Base-by-base conservation (phyloP, 2,113 vertebrate genomes). In the Pomatorhinus ruficollis region DNA sequence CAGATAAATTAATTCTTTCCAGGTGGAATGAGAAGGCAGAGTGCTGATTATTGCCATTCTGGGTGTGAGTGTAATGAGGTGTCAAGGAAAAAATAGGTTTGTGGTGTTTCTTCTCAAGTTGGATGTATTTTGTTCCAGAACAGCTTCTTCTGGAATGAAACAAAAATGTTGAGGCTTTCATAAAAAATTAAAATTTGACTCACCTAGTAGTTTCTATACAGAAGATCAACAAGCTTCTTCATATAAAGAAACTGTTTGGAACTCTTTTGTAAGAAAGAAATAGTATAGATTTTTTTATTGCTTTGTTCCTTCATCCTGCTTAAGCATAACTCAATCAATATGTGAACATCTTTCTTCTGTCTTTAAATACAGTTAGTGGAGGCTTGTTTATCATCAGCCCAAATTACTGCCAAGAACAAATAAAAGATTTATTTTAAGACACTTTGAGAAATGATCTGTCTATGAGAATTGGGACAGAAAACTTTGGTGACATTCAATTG, bases 41-140 rank as follows among this genome's bases (percentile, higher is more conserved):
- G 37, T 93, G 83, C 64, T 89, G 60, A 66, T 83, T 65, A 60
- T 83, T 96, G 83, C 59, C 72, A 80, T 95, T 95, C 61, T 82
- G 52, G 64, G 45, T 78, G 25, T 74, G 75, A 88, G 39, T 76
- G 77, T 90, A 97, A 91, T 93, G 78, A 95, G 37, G 50, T 83
- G 79, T 69, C 37, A 94, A 92, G 61, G 40, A 76, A 91, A 96
- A 87, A 94, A 83, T 83, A 85, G 70, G 82, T 96, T 96, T 97
- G 83, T 80, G 20, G 61, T 74, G 53, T 86, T 97, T 95, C 66
- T 97, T 93, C 93, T 95, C 68, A 95, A 92, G 82, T 64, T 90
- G 82, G 19, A 77, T 91, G 27, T 83, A 77, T 93, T 97, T 28
- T 40, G 42, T 74, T 83, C 78, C 69, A 93, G 44, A 83, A 90